Evolutionary conservation across 1,140 invertebrate genomes (phyloP).

Genomic region (Drosophila virilis): DNA sequence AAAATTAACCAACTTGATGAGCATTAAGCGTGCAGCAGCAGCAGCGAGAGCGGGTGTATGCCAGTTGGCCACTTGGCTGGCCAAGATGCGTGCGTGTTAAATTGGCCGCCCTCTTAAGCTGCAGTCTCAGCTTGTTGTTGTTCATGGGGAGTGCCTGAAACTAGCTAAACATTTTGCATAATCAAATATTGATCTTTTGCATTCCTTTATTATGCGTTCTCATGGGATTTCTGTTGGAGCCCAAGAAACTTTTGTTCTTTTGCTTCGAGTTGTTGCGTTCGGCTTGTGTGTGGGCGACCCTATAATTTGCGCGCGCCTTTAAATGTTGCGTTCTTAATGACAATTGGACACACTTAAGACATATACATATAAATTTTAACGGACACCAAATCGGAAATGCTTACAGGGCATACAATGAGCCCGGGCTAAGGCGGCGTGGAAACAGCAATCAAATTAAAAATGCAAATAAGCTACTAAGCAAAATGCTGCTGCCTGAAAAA

Average conservation of each 20-base stretch:
- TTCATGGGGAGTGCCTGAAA: constrained; percentile 28
- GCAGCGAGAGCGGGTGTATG: constrained; percentile 21
- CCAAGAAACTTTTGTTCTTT: constrained; percentile 4
- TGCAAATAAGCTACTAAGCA: constrained; percentile 61
- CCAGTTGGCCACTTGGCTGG: not conserved
- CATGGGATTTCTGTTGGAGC: constrained; percentile 2
- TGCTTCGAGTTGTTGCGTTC: not conserved
- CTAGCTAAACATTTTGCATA: constrained; percentile 42
- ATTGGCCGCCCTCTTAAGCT: constrained; percentile 40
- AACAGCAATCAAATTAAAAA: constrained; percentile 67
- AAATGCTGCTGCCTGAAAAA: constrained; percentile 46
- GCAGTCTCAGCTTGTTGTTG: constrained; percentile 1
- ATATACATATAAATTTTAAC: constrained; percentile 36
- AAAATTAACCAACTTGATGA: constrained; percentile 67
- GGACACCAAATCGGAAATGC: constrained; percentile 46
- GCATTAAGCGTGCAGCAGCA: constrained; percentile 44
- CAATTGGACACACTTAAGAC: constrained; percentile 42
- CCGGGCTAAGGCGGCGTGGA: constrained; percentile 11
- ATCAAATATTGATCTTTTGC: constrained; percentile 55
- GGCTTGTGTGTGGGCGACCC: constrained; percentile 9
- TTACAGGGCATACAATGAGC: not conserved
- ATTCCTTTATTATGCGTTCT: constrained; percentile 26
- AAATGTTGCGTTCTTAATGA: constrained; percentile 29
- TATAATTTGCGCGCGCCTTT: constrained; percentile 37
- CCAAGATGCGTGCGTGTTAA: constrained; percentile 43